Evolutionary conservation across 2,888 invertebrate genomes (phyloP).

Genomic region (Pristionchus fissidentatus): DNA sequence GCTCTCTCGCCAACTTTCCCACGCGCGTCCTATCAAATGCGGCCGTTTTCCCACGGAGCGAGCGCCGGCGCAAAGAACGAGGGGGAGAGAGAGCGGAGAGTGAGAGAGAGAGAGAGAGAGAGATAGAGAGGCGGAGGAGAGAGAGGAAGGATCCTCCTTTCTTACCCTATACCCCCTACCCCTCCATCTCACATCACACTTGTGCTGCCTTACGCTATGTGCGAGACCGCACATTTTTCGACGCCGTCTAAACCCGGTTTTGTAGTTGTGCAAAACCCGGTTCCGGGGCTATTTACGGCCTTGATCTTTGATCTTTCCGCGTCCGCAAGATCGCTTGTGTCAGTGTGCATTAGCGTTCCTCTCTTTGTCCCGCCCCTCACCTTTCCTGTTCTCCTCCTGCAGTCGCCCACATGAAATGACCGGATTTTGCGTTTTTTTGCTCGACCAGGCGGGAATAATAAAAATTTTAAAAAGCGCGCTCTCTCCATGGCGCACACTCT

Average conservation of each 20-base stretch:
- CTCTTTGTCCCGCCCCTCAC: background rate
- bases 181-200: background rate
- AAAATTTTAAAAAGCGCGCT: background rate
- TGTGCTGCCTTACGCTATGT: background rate
- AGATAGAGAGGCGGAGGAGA: background rate
- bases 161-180: slow-evolving; percentile 22
- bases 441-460: background rate
- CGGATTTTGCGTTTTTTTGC: background rate
- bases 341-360: slow-evolving; percentile 9
- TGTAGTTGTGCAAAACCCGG: too few species aligned
- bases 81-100: slow-evolving; percentile 19
- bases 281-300: too few species aligned
- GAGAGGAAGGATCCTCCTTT: slow-evolving; percentile 38
- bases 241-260: background rate
- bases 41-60: slow-evolving; percentile 42
- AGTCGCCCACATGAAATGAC: slow-evolving; percentile 5
- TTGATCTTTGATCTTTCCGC: background rate
- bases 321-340: background rate
- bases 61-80: background rate
- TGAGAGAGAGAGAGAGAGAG: background rate
- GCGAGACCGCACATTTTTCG: background rate
- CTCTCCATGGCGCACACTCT: background rate
- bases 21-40: slow-evolving; percentile 43
- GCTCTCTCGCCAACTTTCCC: slow-evolving; percentile 35
- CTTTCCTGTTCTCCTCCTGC: background rate